Evolutionary conservation across 2,888 invertebrate species (phyloP).

Genomic region (Eretmocerus hayati): DNA sequence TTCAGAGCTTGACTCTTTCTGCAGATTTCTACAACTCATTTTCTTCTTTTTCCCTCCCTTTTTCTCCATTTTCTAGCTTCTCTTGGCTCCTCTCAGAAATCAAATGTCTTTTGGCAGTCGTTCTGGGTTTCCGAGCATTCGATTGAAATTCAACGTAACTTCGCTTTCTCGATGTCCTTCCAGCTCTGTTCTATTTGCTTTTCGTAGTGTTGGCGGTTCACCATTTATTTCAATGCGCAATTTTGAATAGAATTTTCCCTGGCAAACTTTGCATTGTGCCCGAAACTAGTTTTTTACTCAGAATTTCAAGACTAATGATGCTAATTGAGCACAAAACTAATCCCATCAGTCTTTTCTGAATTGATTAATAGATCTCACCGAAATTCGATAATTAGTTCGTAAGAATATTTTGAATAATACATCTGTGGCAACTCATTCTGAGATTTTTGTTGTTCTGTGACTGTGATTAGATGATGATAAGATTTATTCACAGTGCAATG

Average conservation of each 20-base stretch:
- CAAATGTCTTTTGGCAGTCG: slow-evolving; percentile 18
- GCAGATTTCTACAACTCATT: slow-evolving; percentile 6
- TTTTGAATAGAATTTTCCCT: neutral
- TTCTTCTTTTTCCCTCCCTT: neutral
- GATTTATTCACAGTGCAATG: too few species aligned
- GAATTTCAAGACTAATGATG: slow-evolving; percentile 22
- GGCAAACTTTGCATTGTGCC: neutral
- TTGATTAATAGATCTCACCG: too few species aligned
- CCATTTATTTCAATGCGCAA: slow-evolving; percentile 7
- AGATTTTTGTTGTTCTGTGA: too few species aligned
- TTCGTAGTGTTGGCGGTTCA: slow-evolving; percentile 16
- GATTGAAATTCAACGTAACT: slow-evolving; percentile 25
- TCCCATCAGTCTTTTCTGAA: too few species aligned
- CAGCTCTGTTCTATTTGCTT: neutral
- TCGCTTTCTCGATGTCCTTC: slow-evolving; percentile 12
- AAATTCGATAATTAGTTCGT: too few species aligned
- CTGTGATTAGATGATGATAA: too few species aligned
- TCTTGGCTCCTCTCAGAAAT: neutral
- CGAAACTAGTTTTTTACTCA: slow-evolving; percentile 7
- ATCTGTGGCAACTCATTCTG: too few species aligned
- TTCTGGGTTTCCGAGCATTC: slow-evolving; percentile 15
- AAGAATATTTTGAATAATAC: too few species aligned
- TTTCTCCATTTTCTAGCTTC: slow-evolving; percentile 1
- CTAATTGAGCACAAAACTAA: slow-evolving; percentile 26
- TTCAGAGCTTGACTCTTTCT: too few species aligned